Base-by-base conservation (phyloP, 2,888 invertebrate species). In the Andrena flavipes region DNA sequence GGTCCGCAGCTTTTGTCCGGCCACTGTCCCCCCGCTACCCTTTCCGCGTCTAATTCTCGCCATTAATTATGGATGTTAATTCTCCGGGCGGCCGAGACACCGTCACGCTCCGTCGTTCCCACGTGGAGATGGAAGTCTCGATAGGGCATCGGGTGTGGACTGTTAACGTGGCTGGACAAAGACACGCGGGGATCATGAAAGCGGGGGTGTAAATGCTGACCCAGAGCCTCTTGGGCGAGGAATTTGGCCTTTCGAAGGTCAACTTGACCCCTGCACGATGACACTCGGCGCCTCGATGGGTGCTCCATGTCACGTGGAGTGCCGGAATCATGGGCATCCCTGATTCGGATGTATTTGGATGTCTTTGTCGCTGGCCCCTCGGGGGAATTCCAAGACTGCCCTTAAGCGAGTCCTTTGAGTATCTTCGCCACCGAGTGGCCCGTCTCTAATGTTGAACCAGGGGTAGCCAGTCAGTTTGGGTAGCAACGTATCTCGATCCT, bases 1-100 rank as follows among this genome's bases (percentile, higher is more conserved):
- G 60, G 51, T 6, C 65, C 35, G 3, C 42, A n/a, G 60, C 77
- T 56, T 82, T 82, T 77, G 80, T 80, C 48, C 20, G 23, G 10
- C 1, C 56, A 26, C 10, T 33, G 8, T 20, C 7, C 23, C 8
- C 7, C 29, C 8, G 7, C 16, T 59, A 42, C 49, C 48, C 48
- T 13, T 3, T 33, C 7, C 56, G 29, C 67, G 76, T 71, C 79
- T 65, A 48, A 79, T 67, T 49, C 49, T 6, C 16, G 26, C 30
- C 51, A 30, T 71, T 80, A 80, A 80, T 80, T 71, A 79, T 71
- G 71, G 51, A 78, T 62, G 69, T 65, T 71, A 49, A 78, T 56
- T 68, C 29, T 10, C 48, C 33, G 23, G 16, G 23, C 42, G 35
- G 35, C 35, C 1, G 26, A 20, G 26, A 33, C 20, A 8, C 60